phyloP scores from a whole-genome alignment of 2,888 invertebrate genomes.

The Adelphocoris suturalis region DNA sequence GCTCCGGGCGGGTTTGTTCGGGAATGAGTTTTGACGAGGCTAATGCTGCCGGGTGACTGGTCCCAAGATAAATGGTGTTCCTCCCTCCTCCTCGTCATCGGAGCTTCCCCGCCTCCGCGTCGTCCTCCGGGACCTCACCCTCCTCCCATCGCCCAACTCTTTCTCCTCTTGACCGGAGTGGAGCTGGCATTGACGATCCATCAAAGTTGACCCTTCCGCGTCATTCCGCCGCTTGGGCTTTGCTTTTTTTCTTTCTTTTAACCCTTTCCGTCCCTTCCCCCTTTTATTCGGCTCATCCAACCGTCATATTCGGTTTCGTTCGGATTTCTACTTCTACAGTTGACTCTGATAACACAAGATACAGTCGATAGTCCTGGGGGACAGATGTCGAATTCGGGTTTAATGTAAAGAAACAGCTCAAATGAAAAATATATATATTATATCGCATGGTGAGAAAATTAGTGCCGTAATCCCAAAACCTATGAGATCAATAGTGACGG shows the following conservation, averaged over 20 bases:
- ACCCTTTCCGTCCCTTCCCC: not conserved
- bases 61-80: conserved; percentile 63
- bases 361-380: not conserved
- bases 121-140: not conserved
- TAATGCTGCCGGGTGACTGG: conserved; percentile 46
- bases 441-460: no score
- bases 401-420: no score
- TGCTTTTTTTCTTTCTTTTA: not conserved
- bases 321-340: not conserved
- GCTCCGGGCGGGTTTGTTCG: conserved; percentile 38
- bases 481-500: no score
- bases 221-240: not conserved
- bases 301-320: conserved; percentile 14
- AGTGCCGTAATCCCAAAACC: no score
- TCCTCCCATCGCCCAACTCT: not conserved
- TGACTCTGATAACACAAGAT: not conserved
- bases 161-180: conserved; percentile 41
- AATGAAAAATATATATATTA: no score
- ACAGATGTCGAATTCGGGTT: no score
- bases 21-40: conserved; percentile 70
- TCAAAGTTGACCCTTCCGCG: conserved; percentile 63
- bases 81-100: not conserved
- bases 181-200: conserved; percentile 69
- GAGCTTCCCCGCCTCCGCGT: not conserved
- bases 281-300: conserved; percentile 54